Conservation (phyloP, 2,888 invertebrate species). For the Leptopilina drosophilae region DNA sequence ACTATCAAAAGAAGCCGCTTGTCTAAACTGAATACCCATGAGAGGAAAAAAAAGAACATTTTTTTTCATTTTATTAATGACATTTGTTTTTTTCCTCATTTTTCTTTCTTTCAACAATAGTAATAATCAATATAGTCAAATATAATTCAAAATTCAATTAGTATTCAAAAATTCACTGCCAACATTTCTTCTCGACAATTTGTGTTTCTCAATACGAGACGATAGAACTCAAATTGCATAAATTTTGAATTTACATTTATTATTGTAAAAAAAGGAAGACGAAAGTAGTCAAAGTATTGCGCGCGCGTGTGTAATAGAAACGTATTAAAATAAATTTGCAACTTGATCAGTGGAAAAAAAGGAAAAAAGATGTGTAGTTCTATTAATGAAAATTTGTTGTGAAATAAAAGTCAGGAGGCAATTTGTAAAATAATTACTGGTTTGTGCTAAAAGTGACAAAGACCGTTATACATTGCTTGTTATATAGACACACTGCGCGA, state of each 20-base stretch:
- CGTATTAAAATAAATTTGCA: too few relatives aligned
- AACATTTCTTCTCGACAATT: not conserved
- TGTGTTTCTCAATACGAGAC: too few relatives aligned
- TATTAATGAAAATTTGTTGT: slow-evolving; percentile 9
- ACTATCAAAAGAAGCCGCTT: slow-evolving; percentile 20
- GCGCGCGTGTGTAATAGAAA: too few relatives aligned
- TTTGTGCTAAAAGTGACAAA: slow-evolving; percentile 29
- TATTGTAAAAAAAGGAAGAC: too few relatives aligned
- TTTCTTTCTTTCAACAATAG: not conserved
- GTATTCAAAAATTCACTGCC: too few relatives aligned
- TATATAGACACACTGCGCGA: not conserved
- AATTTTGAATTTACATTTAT: too few relatives aligned
- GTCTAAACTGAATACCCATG: not conserved
- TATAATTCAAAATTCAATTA: too few relatives aligned
- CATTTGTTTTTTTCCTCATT: not conserved
- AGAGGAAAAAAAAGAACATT: not conserved
- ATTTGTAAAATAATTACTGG: slow-evolving; percentile 35
- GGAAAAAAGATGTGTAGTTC: not conserved
- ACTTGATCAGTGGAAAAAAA: too few relatives aligned
- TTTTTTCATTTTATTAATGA: slow-evolving; percentile 3
- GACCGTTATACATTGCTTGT: slow-evolving; percentile 36
- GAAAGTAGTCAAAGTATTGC: too few relatives aligned
- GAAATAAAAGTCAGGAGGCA: not conserved
- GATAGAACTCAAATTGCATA: too few relatives aligned
- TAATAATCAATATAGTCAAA: not conserved